Evolutionary conservation across 2,888 invertebrate genomes (phyloP).

Genomic region (Chelonus formosanus): DNA sequence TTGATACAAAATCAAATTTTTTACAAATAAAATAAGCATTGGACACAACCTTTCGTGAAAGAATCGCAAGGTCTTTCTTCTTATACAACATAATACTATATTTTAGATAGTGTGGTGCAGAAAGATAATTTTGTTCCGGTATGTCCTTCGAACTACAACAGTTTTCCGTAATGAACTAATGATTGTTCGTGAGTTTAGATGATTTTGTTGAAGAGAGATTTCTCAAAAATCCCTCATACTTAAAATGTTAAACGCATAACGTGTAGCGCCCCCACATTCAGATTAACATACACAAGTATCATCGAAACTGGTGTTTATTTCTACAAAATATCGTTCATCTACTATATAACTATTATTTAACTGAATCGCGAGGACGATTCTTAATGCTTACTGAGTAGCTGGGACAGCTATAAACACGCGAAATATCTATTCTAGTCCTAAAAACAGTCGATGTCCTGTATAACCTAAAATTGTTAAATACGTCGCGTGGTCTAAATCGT

Average conservation of each 20-base stretch:
- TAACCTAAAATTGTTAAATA: neutral
- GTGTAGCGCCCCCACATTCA: conserved; percentile 1
- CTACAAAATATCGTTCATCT: neutral
- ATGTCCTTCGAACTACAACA: conserved; percentile 22
- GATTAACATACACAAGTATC: neutral
- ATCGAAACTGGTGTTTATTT: neutral
- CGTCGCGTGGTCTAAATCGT: conserved; percentile 29
- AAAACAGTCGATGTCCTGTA: conserved; percentile 23
- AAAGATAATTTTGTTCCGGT: conserved; percentile 34
- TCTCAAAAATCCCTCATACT: neutral
- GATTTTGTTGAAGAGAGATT: neutral
- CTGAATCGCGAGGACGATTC: conserved; percentile 11
- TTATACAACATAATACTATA: neutral
- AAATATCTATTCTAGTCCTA: neutral
- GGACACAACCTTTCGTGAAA: neutral
- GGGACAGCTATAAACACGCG: conserved; percentile 1
- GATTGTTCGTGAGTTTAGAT: conserved; percentile 18
- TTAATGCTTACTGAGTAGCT: neutral
- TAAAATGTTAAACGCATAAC: conserved; percentile 5
- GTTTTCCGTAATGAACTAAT: conserved; percentile 16
- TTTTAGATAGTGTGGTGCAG: neutral
- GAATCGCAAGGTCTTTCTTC: neutral
- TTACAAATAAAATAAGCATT: no score
- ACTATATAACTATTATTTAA: neutral
- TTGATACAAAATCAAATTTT: no score